Evolutionary conservation across 1,140 invertebrate species (phyloP), one percentile per base, ranked within the genome.

Genomic region (Eufriesea mexicana): DNA sequence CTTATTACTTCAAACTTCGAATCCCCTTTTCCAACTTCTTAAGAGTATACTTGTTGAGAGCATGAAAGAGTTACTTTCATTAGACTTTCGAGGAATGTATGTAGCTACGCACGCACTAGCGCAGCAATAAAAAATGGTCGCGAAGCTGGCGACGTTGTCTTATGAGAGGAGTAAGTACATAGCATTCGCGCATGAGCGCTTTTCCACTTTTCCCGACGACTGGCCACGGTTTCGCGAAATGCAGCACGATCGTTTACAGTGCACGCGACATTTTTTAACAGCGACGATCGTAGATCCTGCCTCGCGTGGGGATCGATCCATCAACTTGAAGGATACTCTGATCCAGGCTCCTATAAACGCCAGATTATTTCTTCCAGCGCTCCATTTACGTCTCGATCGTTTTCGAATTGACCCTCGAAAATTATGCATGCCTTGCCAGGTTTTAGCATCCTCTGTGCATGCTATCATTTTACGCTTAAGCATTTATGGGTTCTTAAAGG

Each of bases 121-220:
- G 10, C 23, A 20, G 20, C 0, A 68, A 49, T 49, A 68, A 68
- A 49, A 64, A 76, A 76, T 76, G 20, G 45, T 16, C 35, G 35
- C 35, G 35, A 35, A 4, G 35, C 4, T 10, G 35, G 74, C n/a
- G 28, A 51, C 35, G 49, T 67, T 47, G 51, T 51, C 67, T 72
- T 16, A 35, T 47, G 35, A 18, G 35, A 70, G 55, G n/a, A 16
- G n/a, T 25, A 25, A 20, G 66, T 25, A 5, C 18, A 18, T 20
- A 61, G 25, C 10, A 51, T 71, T 28, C 45, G 12, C 55, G 67
- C 77, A 25, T 42, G 45, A 59, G 8, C 45, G 77, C 45, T 71
- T 72, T 71, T 79, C 67, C 77, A 79, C 55, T 79, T 79, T 79
- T 72, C 77, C 45, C 18, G 16, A 18, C 51, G 57, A 47, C 55